phyloP scores from a whole-genome alignment of 2,797 vertebrate genomes.

The Petrocephalus schoutedeni region DNA sequence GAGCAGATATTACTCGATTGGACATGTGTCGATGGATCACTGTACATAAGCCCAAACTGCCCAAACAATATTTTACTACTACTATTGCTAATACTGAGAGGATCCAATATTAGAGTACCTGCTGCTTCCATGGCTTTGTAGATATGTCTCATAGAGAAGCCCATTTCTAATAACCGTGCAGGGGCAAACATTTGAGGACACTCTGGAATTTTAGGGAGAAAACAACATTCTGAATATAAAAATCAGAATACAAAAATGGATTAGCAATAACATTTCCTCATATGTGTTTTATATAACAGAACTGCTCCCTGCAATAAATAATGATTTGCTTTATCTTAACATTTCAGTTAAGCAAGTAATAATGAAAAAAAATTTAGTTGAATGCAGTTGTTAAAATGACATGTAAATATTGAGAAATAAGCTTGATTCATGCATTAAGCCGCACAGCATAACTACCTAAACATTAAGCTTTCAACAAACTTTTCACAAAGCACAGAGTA shows the following conservation, averaged over 20 bases:
- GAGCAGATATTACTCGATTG: not conserved
- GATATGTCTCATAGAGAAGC: conserved; percentile 76
- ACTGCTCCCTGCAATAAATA: not conserved
- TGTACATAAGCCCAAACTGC: not conserved
- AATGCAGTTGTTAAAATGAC: conserved; percentile 3
- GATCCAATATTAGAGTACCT: conserved; percentile 54
- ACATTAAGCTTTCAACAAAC: not conserved
- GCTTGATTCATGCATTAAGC: conserved; percentile 7
- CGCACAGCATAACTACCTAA: not conserved
- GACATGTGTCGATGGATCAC: not conserved
- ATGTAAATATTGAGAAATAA: not conserved
- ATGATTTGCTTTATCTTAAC: not conserved
- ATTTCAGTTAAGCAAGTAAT: not conserved
- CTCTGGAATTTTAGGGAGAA: conserved; percentile 64
- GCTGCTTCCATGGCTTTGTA: conserved; percentile 75
- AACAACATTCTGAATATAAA: conserved; percentile 25
- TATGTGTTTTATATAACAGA: not conserved
- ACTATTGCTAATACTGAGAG: not conserved
- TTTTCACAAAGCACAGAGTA: not conserved
- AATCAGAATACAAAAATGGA: not conserved
- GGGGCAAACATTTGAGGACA: conserved; percentile 74
- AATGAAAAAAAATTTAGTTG: not conserved
- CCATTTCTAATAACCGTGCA: conserved; percentile 76
- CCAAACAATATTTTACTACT: not conserved
- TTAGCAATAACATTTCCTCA: not conserved